Evolutionary conservation across 2,113 vertebrate species (phyloP).

Genomic region (Noturus placidus): DNA sequence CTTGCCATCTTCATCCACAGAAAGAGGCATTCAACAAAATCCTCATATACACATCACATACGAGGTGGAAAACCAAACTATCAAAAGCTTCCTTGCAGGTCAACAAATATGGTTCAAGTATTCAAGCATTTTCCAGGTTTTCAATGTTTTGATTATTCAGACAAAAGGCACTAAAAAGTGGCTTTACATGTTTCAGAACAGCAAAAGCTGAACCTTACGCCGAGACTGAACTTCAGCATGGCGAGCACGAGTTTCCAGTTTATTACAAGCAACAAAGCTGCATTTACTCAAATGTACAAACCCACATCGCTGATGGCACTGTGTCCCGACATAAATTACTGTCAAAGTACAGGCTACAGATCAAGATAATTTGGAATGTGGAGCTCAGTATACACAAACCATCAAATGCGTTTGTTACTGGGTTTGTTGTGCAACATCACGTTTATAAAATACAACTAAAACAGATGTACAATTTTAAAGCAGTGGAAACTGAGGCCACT

Average conservation of each 20-base stretch:
- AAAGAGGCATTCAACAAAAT: slow-evolving; percentile 19
- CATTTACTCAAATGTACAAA: neutral
- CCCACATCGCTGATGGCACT: neutral
- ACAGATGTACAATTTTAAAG: slow-evolving; percentile 6
- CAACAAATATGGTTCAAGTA: slow-evolving; percentile 66
- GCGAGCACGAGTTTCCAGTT: slow-evolving; percentile 27
- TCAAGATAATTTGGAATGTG: neutral
- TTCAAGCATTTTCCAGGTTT: slow-evolving; percentile 83
- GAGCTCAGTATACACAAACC: slow-evolving; percentile 12
- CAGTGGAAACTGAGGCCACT: neutral
- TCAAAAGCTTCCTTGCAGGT: slow-evolving; percentile 63
- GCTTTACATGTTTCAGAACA: slow-evolving; percentile 50
- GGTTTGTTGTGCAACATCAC: slow-evolving; percentile 30
- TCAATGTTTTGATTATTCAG: slow-evolving; percentile 68
- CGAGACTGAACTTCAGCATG: slow-evolving; percentile 10
- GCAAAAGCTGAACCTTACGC: neutral
- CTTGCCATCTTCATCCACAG: slow-evolving; percentile 17
- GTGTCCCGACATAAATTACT: neutral
- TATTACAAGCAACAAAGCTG: slow-evolving; percentile 6
- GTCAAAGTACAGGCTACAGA: slow-evolving; percentile 14
- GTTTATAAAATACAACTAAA: neutral
- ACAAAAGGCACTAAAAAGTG: slow-evolving; percentile 65
- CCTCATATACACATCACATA: slow-evolving; percentile 47
- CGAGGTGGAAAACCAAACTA: slow-evolving; percentile 61
- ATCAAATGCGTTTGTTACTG: neutral